Evolutionary conservation across 2,113 vertebrate genomes (phyloP).

Genomic region (Arenaria interpres): DNA sequence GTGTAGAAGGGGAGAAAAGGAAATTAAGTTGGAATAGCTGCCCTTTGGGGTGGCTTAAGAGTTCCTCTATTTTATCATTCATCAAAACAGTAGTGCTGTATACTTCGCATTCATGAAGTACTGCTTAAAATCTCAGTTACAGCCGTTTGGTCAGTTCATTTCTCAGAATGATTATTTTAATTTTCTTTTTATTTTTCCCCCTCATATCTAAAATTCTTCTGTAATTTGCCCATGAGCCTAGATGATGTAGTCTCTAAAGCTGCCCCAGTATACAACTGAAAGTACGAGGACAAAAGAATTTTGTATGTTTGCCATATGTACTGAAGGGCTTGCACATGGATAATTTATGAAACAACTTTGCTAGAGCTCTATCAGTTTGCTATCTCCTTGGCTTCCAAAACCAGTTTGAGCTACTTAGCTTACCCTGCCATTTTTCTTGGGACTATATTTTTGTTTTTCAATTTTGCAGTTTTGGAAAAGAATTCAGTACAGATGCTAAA

Average conservation of each 20-base stretch:
- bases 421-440: background rate
- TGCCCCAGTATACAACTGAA: background rate
- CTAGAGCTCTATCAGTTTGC: background rate
- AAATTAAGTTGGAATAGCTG: background rate
- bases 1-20: background rate
- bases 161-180: background rate
- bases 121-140: background rate
- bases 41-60: background rate
- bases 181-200: background rate
- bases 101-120: background rate
- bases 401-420: background rate
- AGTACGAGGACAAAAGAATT: background rate
- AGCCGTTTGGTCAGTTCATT: background rate
- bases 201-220: background rate
- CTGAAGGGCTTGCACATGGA: background rate
- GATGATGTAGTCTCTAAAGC: background rate
- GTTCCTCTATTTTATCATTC: background rate
- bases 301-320: background rate
- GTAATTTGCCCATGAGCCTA: background rate
- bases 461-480: background rate
- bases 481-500: background rate
- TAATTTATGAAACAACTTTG: conserved; percentile 9
- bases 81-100: background rate
- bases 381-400: conserved; percentile 3
- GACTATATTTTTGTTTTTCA: background rate